Percentiles rank a stretch among this genome's conserved stretches.
These are phyloP conservation scores for Parazoanthus darwini DNA, from an alignment of 92 coral and sea anemone species.

Conservation along the genomic window DNA sequence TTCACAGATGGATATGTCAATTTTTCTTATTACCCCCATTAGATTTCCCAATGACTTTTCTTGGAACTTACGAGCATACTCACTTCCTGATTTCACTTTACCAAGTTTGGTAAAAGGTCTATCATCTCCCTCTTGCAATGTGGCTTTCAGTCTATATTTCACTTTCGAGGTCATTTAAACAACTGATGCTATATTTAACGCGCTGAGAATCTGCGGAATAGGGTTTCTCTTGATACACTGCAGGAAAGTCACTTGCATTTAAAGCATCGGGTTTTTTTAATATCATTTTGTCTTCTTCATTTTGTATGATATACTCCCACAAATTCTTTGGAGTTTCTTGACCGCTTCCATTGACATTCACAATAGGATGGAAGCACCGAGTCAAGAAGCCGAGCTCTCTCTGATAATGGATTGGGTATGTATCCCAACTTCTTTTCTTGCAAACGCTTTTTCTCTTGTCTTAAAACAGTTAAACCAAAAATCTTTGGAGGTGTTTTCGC, in stretches of 20 bases:
- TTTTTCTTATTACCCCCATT: constrained; percentile 33
- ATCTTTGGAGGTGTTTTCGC: background rate
- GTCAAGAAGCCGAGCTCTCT: background rate
- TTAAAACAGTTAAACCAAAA: background rate
- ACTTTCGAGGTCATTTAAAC: constrained; percentile 30
- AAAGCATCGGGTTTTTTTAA: too few species aligned
- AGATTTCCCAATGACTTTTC: constrained; percentile 5
- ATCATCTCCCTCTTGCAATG: background rate
- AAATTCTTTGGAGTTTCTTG: too few species aligned
- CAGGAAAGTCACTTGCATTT: too few species aligned
- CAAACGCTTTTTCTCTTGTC: background rate
- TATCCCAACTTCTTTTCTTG: background rate
- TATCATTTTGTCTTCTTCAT: too few species aligned
- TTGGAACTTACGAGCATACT: constrained; percentile 43
- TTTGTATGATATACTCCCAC: too few species aligned
- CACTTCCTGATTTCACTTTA: constrained; percentile 33
- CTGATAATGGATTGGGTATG: background rate
- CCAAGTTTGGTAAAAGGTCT: constrained; percentile 25
- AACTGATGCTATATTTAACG: constrained; percentile 14
- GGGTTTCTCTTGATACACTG: background rate
- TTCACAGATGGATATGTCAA: constrained; percentile 2
- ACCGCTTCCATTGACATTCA: background rate
- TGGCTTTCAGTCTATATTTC: background rate
- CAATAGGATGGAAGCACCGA: background rate
- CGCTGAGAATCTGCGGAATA: background rate